Conservation (phyloP, 2,888 invertebrate genomes). For the Didymodactylos carnosus region DNA sequence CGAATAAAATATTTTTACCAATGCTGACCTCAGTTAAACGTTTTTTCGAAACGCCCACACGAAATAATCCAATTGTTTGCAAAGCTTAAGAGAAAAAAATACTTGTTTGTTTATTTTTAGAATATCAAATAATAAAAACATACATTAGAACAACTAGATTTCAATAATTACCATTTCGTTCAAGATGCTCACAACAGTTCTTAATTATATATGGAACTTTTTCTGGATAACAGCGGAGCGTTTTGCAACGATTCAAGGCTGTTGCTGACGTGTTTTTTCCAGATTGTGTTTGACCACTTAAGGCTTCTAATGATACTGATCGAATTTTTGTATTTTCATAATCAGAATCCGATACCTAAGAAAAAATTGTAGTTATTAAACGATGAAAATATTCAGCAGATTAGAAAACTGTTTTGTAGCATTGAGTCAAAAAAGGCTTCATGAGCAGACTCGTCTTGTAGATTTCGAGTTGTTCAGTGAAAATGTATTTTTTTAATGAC, state of each 20-base stretch:
- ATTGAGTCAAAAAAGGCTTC: no score
- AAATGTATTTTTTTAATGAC: no score
- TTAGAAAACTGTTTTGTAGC: no score
- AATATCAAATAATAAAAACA: background rate
- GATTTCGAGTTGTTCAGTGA: no score
- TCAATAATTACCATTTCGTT: background rate
- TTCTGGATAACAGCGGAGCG: background rate
- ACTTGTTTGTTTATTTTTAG: no score
- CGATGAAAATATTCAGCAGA: no score
- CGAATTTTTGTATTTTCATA: background rate
- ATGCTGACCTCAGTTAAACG: slow-evolving; percentile 2
- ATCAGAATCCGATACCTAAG: background rate
- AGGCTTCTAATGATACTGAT: background rate
- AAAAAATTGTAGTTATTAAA: no score
- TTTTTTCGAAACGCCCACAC: slow-evolving; percentile 7
- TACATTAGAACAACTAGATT: background rate
- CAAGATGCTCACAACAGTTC: background rate
- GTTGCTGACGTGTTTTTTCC: no score
- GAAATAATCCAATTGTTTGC: slow-evolving; percentile 2
- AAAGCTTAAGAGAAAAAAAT: background rate
- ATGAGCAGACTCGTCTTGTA: no score
- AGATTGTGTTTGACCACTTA: background rate
- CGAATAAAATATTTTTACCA: background rate
- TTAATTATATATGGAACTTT: background rate
- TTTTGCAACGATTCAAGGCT: background rate